These are phyloP conservation scores for Dendrolimus punctatus DNA, from an alignment of 1,140 invertebrate genomes.

Conservation along the genomic window DNA sequence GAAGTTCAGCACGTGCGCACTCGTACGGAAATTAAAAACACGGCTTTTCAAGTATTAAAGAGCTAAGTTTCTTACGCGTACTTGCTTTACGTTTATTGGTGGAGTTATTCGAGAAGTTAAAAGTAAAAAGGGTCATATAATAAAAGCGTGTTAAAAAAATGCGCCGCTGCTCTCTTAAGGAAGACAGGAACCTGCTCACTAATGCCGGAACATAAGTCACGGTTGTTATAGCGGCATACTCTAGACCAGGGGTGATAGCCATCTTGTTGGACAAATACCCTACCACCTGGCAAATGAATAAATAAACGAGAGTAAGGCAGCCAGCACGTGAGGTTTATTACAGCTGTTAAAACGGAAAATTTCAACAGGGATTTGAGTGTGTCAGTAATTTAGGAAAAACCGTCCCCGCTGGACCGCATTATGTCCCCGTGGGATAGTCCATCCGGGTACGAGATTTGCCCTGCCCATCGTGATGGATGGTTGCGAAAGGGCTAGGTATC, in stretches of 20 bases:
- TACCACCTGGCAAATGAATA: too few species aligned
- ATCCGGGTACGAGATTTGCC: slow-evolving; percentile 12
- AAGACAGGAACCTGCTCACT: too few species aligned
- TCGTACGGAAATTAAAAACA: slow-evolving; percentile 63
- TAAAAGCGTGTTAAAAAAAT: too few species aligned
- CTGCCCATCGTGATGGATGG: slow-evolving; percentile 12
- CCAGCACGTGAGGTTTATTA: slow-evolving; percentile 8
- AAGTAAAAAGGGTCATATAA: too few species aligned
- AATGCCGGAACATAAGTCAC: too few species aligned
- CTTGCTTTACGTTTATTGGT: slow-evolving; percentile 6
- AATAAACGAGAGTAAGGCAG: too few species aligned
- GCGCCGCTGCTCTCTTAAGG: too few species aligned
- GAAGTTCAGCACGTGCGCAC: slow-evolving; percentile 34
- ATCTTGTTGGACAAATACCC: too few species aligned
- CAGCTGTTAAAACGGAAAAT: slow-evolving; percentile 19
- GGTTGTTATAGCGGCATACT: too few species aligned
- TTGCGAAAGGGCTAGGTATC: too few species aligned
- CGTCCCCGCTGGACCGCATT: slow-evolving; percentile 3
- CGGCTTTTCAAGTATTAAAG: slow-evolving; percentile 49
- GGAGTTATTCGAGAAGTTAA: too few species aligned
- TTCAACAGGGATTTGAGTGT: slow-evolving; percentile 31
- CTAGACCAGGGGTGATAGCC: too few species aligned
- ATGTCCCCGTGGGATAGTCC: background rate
- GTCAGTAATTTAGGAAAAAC: slow-evolving; percentile 26
- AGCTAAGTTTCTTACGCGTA: slow-evolving; percentile 33